Evolutionary conservation across 2,113 vertebrate genomes (phyloP).

Genomic region (Athene noctua): DNA sequence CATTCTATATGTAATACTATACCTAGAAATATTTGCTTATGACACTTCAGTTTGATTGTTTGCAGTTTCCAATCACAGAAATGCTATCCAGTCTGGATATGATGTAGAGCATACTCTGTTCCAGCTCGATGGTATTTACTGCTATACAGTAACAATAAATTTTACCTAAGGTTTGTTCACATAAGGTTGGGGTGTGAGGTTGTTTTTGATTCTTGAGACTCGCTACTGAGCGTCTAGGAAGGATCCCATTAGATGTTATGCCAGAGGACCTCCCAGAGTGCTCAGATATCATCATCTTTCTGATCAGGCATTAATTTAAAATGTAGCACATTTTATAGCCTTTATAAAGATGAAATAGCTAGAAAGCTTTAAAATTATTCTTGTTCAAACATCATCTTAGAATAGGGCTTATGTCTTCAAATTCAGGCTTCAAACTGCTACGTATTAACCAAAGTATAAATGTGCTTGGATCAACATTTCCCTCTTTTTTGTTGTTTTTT

Average conservation of each 20-base stretch:
- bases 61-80: neutral
- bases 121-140: neutral
- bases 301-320: neutral
- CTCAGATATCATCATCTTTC: neutral
- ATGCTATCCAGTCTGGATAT: neutral
- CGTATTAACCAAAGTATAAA: neutral
- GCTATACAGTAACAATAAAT: neutral
- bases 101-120: neutral
- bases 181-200: rapidly evolving
- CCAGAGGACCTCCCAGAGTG: neutral
- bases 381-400: neutral
- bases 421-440: neutral
- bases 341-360: neutral
- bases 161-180: neutral
- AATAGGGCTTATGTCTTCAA: neutral
- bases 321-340: neutral
- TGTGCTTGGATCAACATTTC: neutral
- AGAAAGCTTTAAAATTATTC: neutral
- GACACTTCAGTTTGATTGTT: neutral
- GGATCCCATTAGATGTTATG: neutral
- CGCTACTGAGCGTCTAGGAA: neutral
- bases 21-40: neutral
- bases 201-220: neutral
- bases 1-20: neutral
- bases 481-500: neutral